Evolutionary conservation across 92 coral and sea anemone species (phyloP).

Genomic region (Scolanthus callimorphus): DNA sequence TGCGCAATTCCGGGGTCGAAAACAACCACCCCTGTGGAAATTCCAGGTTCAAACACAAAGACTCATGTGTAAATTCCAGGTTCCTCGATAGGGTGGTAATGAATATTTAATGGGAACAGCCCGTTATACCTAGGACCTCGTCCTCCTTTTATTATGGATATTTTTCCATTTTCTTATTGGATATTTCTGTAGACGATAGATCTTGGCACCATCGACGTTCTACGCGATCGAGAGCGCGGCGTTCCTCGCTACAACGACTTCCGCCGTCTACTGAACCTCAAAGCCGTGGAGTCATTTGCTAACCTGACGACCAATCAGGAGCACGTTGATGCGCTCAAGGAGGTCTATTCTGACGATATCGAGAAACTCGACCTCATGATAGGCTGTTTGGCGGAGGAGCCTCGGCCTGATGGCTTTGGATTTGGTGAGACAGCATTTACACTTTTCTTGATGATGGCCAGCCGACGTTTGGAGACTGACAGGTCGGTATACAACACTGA

Average conservation of each 20-base stretch:
- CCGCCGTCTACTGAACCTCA: conserved; percentile 52
- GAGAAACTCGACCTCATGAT: conserved; percentile 76
- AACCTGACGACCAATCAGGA: conserved; percentile 57
- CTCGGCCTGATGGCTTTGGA: conserved; percentile 78
- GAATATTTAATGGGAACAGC: no score
- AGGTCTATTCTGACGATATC: conserved; percentile 58
- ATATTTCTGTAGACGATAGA: conserved; percentile 42
- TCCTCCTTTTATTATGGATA: no score
- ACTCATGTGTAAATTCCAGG: no score
- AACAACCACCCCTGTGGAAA: no score
- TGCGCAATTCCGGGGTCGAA: no score
- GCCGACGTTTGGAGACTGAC: conserved; percentile 70
- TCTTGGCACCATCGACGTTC: conserved; percentile 71
- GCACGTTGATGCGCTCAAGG: conserved; percentile 58
- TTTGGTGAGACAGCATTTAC: conserved; percentile 80
- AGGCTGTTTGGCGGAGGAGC: conserved; percentile 82
- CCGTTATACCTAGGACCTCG: no score
- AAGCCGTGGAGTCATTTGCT: conserved; percentile 66
- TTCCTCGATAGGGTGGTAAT: no score
- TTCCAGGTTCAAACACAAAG: not conserved
- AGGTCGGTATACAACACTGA: no score
- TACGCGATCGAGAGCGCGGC: conserved; percentile 84
- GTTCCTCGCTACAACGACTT: conserved; percentile 77
- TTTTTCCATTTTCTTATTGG: no score
- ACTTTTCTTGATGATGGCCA: conserved; percentile 73